These are phyloP conservation scores for Calonectris borealis DNA, from an alignment of 2,113 vertebrate species.

Conservation along the genomic window DNA sequence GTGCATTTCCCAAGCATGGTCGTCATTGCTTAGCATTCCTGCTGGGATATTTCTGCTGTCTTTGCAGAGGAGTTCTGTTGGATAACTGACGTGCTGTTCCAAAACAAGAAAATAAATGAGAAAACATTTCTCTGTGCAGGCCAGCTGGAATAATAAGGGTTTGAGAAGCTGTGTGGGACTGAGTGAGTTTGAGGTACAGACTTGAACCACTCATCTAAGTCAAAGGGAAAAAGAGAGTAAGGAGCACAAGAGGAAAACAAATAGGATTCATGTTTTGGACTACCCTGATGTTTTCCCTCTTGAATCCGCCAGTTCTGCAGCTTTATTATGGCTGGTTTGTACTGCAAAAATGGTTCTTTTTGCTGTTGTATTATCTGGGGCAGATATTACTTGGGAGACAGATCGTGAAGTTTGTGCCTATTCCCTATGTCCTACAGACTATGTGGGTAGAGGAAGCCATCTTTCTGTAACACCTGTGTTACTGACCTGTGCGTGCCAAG, in stretches of 20 bases:
- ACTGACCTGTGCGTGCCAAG: not conserved
- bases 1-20: not conserved
- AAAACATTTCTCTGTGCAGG: not conserved
- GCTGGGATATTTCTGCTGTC: not conserved
- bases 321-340: not conserved
- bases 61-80: not conserved
- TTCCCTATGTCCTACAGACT: not conserved
- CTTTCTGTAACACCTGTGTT: not conserved
- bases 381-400: not conserved
- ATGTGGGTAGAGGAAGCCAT: not conserved
- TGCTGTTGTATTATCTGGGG: not conserved
- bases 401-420: not conserved
- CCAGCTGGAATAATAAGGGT: not conserved
- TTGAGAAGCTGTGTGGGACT: not conserved
- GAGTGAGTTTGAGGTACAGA: not conserved
- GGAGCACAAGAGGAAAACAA: not conserved
- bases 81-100: not conserved
- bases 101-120: not conserved
- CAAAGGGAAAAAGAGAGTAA: not conserved
- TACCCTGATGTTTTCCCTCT: not conserved
- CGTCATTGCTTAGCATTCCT: not conserved
- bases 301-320: not conserved
- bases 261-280: not conserved
- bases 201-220: not conserved
- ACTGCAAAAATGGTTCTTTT: not conserved